These are phyloP conservation scores for Macrophya annulata DNA, from an alignment of 2,888 invertebrate species.

Conservation along the genomic window DNA sequence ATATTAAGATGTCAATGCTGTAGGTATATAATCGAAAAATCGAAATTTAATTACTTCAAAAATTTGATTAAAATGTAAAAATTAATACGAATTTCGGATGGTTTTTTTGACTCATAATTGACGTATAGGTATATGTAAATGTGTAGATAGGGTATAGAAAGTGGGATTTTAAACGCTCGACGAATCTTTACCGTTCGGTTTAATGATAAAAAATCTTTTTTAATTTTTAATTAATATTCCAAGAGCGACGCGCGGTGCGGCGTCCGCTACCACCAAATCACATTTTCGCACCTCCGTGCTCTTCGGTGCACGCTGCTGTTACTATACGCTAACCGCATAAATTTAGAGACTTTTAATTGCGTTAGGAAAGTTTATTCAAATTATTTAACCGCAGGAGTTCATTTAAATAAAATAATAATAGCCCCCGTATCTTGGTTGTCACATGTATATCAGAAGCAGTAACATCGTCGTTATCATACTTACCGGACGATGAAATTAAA, in stretches of 20 bases:
- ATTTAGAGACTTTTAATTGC: constrained; percentile 74
- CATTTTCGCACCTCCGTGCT: constrained; percentile 43
- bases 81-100: background rate
- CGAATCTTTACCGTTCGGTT: constrained; percentile 22
- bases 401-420: constrained; percentile 54
- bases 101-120: background rate
- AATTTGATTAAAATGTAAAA: background rate
- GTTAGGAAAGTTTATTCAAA: constrained; percentile 72
- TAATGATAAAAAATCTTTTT: constrained; percentile 32
- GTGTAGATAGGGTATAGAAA: background rate
- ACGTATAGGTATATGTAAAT: too few relatives aligned
- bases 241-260: constrained; percentile 56
- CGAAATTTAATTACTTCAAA: background rate
- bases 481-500: background rate
- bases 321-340: constrained; percentile 66
- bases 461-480: background rate
- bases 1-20: background rate
- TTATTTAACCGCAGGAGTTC: constrained; percentile 68
- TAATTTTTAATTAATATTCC: constrained; percentile 74
- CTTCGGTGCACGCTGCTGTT: constrained; percentile 47
- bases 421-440: background rate
- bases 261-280: constrained; percentile 40
- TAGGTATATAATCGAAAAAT: background rate
- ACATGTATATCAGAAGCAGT: background rate
- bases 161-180: constrained; percentile 21